Conservation (phyloP, 2,113 vertebrate genomes). For the Rhinogobius similis region DNA sequence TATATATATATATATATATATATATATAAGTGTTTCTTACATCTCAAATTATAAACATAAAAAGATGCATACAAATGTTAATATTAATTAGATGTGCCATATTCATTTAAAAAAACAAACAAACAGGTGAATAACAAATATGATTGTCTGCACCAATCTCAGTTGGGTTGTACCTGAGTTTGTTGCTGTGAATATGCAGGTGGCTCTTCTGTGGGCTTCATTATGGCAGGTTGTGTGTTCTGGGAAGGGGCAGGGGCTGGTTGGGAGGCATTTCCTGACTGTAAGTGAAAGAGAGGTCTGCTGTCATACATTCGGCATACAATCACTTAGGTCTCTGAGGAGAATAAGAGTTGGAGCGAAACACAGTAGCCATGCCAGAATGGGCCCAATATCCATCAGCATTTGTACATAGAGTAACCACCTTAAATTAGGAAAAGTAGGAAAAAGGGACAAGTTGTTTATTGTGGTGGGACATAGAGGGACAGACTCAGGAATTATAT, state of each 20-base stretch:
- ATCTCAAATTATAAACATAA: neutral
- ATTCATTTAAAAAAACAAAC: no score
- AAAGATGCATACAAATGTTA: neutral
- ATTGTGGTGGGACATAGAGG: no score
- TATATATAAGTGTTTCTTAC: neutral
- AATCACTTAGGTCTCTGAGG: no score
- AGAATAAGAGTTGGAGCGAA: no score
- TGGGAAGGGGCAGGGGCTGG: constrained; percentile 80
- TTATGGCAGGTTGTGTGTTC: constrained; percentile 98
- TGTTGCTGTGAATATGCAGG: constrained; percentile 88
- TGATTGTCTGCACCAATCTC: neutral
- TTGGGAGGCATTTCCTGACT: constrained; percentile 89
- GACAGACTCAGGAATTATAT: no score
- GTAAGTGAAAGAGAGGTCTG: constrained; percentile 21
- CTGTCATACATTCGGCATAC: no score
- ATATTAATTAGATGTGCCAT: neutral
- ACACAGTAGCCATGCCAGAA: no score
- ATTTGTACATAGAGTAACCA: no score
- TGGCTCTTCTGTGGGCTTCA: constrained; percentile 98
- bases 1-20: no score
- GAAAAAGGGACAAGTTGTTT: no score
- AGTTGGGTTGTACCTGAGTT: constrained; percentile 70
- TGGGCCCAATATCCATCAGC: no score
- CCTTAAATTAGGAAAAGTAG: no score
- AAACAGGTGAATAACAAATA: neutral